phyloP scores from a whole-genome alignment of 2,888 invertebrate species.

The Onthophagus sagittarius region DNA sequence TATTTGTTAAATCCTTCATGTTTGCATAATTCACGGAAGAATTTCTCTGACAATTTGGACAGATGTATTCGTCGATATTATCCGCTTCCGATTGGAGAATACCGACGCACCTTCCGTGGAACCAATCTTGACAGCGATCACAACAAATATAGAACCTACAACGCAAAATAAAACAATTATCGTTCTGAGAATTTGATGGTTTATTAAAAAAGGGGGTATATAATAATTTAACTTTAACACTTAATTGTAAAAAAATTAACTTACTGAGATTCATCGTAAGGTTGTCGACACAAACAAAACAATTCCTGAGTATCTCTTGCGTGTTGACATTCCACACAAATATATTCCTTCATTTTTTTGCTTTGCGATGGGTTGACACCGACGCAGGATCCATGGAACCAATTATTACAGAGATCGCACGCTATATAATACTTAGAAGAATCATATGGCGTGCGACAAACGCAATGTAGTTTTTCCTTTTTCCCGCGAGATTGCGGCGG shows the following conservation, averaged over 20 bases:
- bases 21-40: conserved; percentile 86
- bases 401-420: conserved; percentile 95
- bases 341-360: conserved; percentile 84
- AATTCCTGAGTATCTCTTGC: conserved; percentile 87
- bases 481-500: conserved; percentile 30
- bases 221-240: background rate
- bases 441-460: conserved; percentile 93
- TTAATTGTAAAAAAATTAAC: conserved; percentile 41
- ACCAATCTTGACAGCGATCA: conserved; percentile 99
- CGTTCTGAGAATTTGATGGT: background rate
- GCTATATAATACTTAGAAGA: conserved; percentile 97
- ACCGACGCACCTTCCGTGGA: conserved; percentile 96
- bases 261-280: conserved; percentile 96
- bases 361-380: conserved; percentile 90
- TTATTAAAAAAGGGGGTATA: background rate
- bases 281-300: conserved; percentile 93
- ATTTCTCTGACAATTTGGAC: conserved; percentile 92
- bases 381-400: conserved; percentile 98
- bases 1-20: conserved; percentile 75
- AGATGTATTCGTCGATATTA: conserved; percentile 92
- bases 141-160: conserved; percentile 96
- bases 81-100: conserved; percentile 91
- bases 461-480: conserved; percentile 82
- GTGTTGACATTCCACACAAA: conserved; percentile 81
- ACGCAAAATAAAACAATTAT: conserved; percentile 1